Evolutionary conservation across 2,113 vertebrate genomes (phyloP).

Genomic region (Cervus canadensis): DNA sequence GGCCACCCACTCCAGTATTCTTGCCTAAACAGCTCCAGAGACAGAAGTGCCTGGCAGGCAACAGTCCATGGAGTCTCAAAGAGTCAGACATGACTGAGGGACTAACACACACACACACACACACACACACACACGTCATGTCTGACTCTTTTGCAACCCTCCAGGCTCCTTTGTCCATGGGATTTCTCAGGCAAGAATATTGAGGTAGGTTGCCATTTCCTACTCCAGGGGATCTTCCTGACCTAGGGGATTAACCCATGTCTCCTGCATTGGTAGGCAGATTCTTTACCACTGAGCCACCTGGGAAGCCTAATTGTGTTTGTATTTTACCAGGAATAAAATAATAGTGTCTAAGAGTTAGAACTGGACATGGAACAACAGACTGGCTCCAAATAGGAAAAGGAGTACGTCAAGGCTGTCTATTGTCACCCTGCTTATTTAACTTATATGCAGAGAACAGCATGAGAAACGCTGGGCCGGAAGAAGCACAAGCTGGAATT

Average conservation of each 20-base stretch:
- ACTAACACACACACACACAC: background rate
- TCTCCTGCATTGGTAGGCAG: accelerated
- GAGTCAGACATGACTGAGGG: background rate
- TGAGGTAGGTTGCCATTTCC: background rate
- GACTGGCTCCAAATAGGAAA: no score
- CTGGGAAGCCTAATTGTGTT: background rate
- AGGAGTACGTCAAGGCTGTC: no score
- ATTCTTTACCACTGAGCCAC: background rate
- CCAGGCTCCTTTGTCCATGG: background rate
- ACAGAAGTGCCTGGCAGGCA: background rate
- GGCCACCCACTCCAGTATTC: background rate
- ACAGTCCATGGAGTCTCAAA: background rate
- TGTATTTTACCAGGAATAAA: background rate
- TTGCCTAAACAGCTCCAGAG: background rate
- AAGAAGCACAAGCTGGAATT: no score
- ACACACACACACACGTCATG: background rate
- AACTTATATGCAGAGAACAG: no score
- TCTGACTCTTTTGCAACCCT: background rate
- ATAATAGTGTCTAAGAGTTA: background rate
- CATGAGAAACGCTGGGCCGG: no score
- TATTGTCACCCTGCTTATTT: no score
- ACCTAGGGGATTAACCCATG: background rate
- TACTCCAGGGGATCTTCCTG: background rate
- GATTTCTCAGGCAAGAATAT: background rate
- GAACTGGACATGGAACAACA: no score